These are phyloP conservation scores for Tetramorium alpestre DNA, from an alignment of 1,140 invertebrate genomes.

Conservation along the genomic window DNA sequence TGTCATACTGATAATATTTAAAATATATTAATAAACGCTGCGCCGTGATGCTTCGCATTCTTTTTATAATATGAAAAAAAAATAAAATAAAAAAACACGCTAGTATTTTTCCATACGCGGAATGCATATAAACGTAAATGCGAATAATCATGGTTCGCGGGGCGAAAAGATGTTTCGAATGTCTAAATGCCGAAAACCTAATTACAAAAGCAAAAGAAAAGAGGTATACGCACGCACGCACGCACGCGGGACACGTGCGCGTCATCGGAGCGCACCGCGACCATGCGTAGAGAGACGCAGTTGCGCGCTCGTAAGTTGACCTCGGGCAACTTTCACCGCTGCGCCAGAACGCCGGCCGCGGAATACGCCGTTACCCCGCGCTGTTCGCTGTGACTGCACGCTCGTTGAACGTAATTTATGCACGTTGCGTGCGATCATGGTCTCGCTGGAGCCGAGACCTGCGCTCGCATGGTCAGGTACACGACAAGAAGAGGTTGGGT, in stretches of 20 bases:
- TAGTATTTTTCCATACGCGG: background rate
- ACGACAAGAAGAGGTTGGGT: constrained; percentile 62
- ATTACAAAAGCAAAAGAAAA: constrained; percentile 2
- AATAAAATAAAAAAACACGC: background rate
- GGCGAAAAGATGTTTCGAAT: background rate
- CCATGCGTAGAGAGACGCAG: constrained; percentile 39
- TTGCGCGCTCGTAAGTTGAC: constrained; percentile 76
- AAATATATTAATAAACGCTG: no score
- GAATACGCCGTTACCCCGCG: constrained; percentile 64
- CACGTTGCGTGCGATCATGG: constrained; percentile 80
- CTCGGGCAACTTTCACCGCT: constrained; percentile 83
- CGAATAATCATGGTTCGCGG: background rate
- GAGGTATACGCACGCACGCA: background rate
- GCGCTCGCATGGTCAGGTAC: constrained; percentile 79
- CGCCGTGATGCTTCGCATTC: background rate
- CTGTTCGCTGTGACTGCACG: constrained; percentile 46
- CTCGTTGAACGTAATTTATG: constrained; percentile 81
- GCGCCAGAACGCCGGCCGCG: constrained; percentile 65
- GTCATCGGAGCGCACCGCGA: background rate
- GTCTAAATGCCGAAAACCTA: background rate
- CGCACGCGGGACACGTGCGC: constrained; percentile 38
- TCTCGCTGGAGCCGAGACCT: constrained; percentile 72
- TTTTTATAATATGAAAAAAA: background rate
- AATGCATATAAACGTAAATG: background rate
- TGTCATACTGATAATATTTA: background rate